Conservation (phyloP, 2,797 vertebrate genomes). For the Macropodus opercularis region DNA sequence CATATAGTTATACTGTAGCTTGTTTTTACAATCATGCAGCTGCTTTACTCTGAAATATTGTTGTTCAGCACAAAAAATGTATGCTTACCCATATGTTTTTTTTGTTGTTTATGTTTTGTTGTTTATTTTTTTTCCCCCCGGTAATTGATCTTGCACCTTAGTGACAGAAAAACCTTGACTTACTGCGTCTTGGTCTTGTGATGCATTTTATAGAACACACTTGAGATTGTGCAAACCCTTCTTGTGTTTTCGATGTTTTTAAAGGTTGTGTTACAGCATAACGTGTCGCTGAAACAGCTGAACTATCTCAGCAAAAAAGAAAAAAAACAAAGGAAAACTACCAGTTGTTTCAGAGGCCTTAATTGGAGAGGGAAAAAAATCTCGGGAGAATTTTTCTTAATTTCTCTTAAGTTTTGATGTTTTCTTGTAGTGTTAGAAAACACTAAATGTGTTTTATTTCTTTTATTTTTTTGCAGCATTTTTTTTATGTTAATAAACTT, state of each 20-base stretch:
- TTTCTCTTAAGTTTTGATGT: conserved; percentile 64
- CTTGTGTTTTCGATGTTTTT: conserved; percentile 88
- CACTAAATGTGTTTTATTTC: conserved; percentile 71
- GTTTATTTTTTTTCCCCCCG: conserved; percentile 12
- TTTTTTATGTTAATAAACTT: conserved; percentile 69
- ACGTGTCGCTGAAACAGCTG: conserved; percentile 77
- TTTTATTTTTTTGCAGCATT: conserved; percentile 75
- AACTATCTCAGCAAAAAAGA: conserved; percentile 51
- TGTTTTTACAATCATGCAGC: conserved; percentile 81
- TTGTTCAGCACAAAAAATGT: conserved; percentile 81
- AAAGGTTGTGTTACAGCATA: conserved; percentile 81
- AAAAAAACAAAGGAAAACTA: conserved; percentile 14
- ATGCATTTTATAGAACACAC: conserved; percentile 91
- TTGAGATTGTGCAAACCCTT: conserved; percentile 89
- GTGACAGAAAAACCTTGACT: conserved; percentile 82
- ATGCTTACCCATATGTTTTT: conserved; percentile 75
- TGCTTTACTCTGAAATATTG: conserved; percentile 82
- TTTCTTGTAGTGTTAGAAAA: conserved; percentile 69
- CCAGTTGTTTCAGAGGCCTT: conserved; percentile 78
- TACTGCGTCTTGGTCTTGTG: conserved; percentile 89
- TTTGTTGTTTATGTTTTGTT: conserved; percentile 56
- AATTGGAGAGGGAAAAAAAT: conserved; percentile 64
- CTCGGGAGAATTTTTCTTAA: conserved; percentile 70
- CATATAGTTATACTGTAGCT: conserved; percentile 83
- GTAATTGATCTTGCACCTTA: conserved; percentile 83